Evolutionary conservation across 2,888 invertebrate genomes (phyloP).

Genomic region (Standfussiana lucernea): DNA sequence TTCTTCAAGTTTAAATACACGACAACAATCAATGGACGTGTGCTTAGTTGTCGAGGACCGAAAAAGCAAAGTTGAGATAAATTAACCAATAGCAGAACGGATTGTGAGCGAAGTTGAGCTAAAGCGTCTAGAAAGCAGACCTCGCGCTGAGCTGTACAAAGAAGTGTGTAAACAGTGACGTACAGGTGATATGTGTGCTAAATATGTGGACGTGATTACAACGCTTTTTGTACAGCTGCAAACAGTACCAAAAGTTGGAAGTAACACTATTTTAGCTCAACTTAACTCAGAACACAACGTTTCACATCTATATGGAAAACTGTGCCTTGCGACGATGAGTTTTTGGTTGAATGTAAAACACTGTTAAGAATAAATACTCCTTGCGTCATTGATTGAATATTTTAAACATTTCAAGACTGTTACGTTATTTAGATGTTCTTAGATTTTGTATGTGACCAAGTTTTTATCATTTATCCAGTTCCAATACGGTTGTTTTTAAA

Average conservation of each 20-base stretch:
- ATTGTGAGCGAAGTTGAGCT: constrained; percentile 20
- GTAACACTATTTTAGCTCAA: not conserved
- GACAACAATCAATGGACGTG: not conserved
- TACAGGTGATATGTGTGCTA: not conserved
- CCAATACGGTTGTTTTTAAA: not conserved
- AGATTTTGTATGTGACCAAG: too few relatives aligned
- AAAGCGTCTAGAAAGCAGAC: not conserved
- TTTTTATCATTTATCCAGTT: not conserved
- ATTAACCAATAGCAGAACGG: not conserved
- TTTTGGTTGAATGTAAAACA: not conserved
- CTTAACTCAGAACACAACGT: constrained; percentile 8
- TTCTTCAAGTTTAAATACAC: not conserved
- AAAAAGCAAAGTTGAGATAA: not conserved
- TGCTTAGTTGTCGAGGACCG: not conserved
- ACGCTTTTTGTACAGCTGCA: not conserved
- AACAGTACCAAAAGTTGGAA: constrained; percentile 19
- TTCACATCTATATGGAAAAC: not conserved
- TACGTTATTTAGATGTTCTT: not conserved
- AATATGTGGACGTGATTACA: not conserved
- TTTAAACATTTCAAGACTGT: not conserved
- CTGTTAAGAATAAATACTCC: not conserved
- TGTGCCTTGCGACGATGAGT: not conserved
- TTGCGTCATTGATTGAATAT: not conserved
- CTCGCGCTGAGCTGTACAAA: constrained; percentile 17
- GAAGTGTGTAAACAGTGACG: constrained; percentile 14